Conservation (phyloP, 2,797 vertebrate species). For the Martes flavigula region DNA sequence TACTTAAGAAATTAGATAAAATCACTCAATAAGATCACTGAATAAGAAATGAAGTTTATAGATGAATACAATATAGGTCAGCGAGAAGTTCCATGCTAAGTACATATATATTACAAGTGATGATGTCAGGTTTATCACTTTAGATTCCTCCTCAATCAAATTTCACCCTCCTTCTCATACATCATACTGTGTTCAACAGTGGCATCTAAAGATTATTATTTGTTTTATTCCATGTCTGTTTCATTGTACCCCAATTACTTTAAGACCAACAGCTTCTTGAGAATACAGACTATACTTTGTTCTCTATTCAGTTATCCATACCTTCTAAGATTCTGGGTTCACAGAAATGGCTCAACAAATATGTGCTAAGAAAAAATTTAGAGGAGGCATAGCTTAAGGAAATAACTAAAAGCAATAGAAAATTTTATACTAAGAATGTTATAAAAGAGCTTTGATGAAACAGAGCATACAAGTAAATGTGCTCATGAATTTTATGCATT, state of each 20-base stretch:
- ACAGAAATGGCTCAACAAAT: not conserved
- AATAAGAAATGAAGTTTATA: not conserved
- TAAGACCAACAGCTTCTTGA: not conserved
- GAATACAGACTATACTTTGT: not conserved
- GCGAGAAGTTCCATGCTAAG: not conserved
- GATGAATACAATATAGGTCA: not conserved
- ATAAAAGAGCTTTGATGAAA: not conserved
- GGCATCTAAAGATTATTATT: not conserved
- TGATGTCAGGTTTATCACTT: not conserved
- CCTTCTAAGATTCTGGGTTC: not conserved
- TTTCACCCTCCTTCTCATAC: not conserved
- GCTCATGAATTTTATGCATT: not conserved
- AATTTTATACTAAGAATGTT: not conserved
- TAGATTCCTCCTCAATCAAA: not conserved
- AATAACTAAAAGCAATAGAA: not conserved
- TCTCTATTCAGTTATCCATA: not conserved
- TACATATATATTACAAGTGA: not conserved
- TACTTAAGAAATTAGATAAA: not conserved
- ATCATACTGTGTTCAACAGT: not conserved
- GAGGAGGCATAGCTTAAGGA: not conserved
- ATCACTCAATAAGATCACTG: not conserved
- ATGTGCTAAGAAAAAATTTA: not conserved
- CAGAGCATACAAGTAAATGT: not conserved
- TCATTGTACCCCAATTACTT: not conserved
- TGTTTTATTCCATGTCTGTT: not conserved